Base-by-base conservation (phyloP, 1,140 invertebrate species). In the Trachymyrmex septentrionalis region DNA sequence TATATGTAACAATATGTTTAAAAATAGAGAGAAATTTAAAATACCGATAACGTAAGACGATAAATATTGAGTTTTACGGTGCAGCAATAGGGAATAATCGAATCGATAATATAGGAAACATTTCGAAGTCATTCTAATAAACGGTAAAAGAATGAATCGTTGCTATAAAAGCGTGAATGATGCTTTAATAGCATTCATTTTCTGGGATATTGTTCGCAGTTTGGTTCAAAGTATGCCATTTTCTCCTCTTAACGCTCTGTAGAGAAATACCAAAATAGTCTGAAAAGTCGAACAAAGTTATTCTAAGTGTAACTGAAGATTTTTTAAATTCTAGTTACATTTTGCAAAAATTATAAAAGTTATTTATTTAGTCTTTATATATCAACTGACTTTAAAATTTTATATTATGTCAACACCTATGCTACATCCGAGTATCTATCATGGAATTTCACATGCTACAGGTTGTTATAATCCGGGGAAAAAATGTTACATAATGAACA, bases 1-100 rank as follows among this genome's bases (percentile, higher is more conserved):
- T 1, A 30, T 9, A 50, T 30, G 9, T 9, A 44, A 9, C 34
- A 48, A 34, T 55, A 16, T 24, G 7, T 69, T 30, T 38, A 16
- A 21, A 67, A 34, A 55, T 6, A 55, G 21, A 38, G 21, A 24
- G 27, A 12, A 16, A 80, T 69, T 21, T 69, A 14, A 57, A 81
- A 69, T 57, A 53, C 19, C n/a, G 21, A 38, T 55, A 80, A 57
- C 4, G 5, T 24, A n/a, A 53, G 14, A 19, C 6, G 0, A 38
- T 67, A 67, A 67, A 80, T 55, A 80, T 80, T 63, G 48, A 57
- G 63, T 69, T 69, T 78, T 12, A 64, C 10, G 16, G 50, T 66
- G 14, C 16, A 9, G 38, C 27, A 53, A 78, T 50, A 34, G 16
- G 3, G 7, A 30, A 53, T 53, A 19, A 21, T 66, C 44, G 76